Percentiles rank a stretch among this genome's conserved stretches.
These are phyloP conservation scores for Cataglyphis cursor DNA, from an alignment of 2,888 invertebrate species.

Conservation along the genomic window DNA sequence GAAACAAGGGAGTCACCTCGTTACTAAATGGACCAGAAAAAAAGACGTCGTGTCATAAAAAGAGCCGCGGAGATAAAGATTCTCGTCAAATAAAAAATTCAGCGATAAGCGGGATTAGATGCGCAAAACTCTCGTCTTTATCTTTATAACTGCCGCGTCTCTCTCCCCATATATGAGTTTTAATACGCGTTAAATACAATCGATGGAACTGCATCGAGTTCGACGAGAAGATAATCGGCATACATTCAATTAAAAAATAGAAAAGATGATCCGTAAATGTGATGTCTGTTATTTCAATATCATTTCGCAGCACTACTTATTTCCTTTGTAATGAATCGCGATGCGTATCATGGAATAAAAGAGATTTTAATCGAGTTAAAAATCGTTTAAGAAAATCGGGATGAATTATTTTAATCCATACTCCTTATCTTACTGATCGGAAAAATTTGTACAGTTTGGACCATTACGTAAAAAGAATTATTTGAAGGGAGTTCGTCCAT, in stretches of 20 bases:
- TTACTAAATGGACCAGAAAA: constrained; percentile 52
- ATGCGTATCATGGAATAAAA: neutral
- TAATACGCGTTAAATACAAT: constrained; percentile 25
- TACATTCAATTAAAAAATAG: neutral
- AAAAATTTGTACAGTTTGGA: constrained; percentile 65
- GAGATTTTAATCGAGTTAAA: neutral
- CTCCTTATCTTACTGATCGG: constrained; percentile 18
- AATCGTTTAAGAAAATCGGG: constrained; percentile 35
- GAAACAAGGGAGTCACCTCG: constrained; percentile 45
- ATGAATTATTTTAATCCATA: constrained; percentile 20
- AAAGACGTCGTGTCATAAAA: constrained; percentile 41
- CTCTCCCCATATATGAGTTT: constrained; percentile 28
- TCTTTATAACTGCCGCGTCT: constrained; percentile 52
- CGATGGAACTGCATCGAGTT: constrained; percentile 4
- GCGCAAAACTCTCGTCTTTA: constrained; percentile 32
- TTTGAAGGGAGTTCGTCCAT: constrained; percentile 48
- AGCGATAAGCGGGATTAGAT: constrained; percentile 36
- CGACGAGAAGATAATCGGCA: neutral
- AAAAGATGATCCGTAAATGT: neutral
- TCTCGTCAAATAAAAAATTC: constrained; percentile 49
- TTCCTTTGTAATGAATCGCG: neutral
- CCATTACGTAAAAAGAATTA: constrained; percentile 78
- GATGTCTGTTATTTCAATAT: neutral
- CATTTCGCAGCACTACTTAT: neutral
- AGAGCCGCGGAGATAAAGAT: constrained; percentile 34